phyloP scores from a whole-genome alignment of 1,140 invertebrate species.

The Euwallacea similis region DNA sequence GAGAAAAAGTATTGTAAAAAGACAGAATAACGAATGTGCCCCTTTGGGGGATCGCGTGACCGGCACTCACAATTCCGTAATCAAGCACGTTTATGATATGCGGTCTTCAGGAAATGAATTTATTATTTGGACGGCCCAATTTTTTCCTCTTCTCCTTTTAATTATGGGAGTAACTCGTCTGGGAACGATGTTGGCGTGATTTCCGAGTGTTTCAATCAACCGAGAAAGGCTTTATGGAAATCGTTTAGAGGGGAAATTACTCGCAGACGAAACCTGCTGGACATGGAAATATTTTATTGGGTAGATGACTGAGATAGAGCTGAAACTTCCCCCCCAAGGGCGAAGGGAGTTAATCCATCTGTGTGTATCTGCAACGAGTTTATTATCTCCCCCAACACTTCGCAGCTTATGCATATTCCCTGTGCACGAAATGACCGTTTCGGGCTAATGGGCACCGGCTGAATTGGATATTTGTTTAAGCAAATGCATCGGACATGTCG shows the following conservation, averaged over 20 bases:
- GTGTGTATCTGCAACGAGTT: too few species aligned
- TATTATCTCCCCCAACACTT: too few species aligned
- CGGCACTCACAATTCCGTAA: slow-evolving; percentile 9
- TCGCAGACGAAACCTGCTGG: too few species aligned
- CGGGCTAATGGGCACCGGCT: background rate
- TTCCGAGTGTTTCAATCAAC: slow-evolving; percentile 13
- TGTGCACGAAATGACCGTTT: background rate
- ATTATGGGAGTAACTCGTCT: slow-evolving; percentile 20
- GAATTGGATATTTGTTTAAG: slow-evolving; percentile 19
- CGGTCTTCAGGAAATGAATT: slow-evolving; percentile 29
- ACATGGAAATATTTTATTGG: too few species aligned
- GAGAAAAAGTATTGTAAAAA: too few species aligned
- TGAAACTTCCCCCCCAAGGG: too few species aligned
- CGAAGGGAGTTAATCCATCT: too few species aligned
- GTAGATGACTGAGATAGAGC: too few species aligned
- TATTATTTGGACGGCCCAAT: slow-evolving; percentile 27
- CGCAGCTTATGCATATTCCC: too few species aligned
- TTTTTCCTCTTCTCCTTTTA: slow-evolving; percentile 20
- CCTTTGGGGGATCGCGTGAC: slow-evolving; percentile 7
- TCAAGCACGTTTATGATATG: slow-evolving; percentile 29
- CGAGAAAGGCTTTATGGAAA: background rate
- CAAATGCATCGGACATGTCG: slow-evolving; percentile 17
- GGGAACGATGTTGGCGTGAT: slow-evolving; percentile 14
- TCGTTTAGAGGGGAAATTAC: background rate
- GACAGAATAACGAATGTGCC: too few species aligned